Conservation (phyloP, 2,797 vertebrate genomes). For the Sebastiscus tertius region DNA sequence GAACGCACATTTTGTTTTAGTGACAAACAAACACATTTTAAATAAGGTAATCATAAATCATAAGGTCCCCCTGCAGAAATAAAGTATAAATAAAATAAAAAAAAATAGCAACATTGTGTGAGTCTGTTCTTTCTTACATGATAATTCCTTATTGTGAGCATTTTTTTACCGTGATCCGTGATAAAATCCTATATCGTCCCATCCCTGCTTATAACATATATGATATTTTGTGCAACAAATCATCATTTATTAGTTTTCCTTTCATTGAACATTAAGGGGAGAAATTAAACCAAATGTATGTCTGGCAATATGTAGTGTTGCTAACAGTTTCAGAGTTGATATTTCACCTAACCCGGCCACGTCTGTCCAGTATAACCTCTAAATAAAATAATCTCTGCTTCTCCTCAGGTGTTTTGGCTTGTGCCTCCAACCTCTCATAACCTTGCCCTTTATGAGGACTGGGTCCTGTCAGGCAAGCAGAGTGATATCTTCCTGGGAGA, state of each 20-base stretch:
- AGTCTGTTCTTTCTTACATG: no score
- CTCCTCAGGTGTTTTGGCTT: slow-evolving; percentile 94
- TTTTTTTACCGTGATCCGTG: no score
- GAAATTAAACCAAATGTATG: neutral
- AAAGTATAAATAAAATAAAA: no score
- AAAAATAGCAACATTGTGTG: no score
- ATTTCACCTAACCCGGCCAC: neutral
- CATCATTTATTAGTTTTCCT: neutral
- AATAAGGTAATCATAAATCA: no score
- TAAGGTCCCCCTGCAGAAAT: no score
- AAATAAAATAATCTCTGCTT: slow-evolving; percentile 4
- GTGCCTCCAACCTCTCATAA: slow-evolving; percentile 95
- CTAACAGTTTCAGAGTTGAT: slow-evolving; percentile 2
- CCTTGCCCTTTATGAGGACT: slow-evolving; percentile 95
- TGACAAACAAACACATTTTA: no score
- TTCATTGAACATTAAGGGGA: neutral
- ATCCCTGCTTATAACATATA: neutral
- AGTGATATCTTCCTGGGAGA: slow-evolving; percentile 97
- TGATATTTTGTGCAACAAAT: neutral
- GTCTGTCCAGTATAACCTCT: neutral
- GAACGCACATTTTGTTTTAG: no score
- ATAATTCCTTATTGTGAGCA: no score
- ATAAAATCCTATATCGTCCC: no score
- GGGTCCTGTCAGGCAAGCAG: slow-evolving; percentile 97
- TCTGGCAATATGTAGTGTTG: neutral